Conservation (phyloP, 2,797 vertebrate species). For the Salmo trutta region DNA sequence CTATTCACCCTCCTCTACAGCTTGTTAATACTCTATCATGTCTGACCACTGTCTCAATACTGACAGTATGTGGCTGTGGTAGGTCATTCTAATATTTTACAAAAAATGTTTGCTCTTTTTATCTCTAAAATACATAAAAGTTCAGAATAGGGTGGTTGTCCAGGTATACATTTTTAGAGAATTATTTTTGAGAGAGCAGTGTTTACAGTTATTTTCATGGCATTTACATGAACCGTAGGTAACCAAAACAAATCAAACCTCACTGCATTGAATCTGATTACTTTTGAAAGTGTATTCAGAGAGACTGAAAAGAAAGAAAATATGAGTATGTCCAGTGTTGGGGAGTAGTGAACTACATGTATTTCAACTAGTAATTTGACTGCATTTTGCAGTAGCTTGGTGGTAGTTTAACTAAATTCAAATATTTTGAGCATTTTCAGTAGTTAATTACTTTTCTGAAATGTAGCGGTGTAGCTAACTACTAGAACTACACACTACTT, state of each 20-base stretch:
- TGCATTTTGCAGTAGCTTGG: no score
- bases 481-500: no score
- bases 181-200: background rate
- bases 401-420: no score
- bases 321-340: no score
- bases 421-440: no score
- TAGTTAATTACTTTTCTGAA: no score
- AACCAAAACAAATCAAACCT: no score
- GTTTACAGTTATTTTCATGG: background rate
- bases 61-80: background rate
- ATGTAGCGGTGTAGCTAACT: no score
- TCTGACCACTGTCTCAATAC: constrained; percentile 1
- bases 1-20: background rate
- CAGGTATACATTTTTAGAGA: background rate
- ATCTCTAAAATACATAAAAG: background rate
- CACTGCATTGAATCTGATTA: background rate
- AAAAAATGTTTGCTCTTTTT: no score
- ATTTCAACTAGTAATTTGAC: no score
- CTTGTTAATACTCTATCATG: background rate
- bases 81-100: background rate
- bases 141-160: background rate
- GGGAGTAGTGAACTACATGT: no score
- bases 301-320: background rate
- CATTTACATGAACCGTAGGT: background rate
- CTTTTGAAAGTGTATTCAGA: background rate